A percentile compares a stretch with the other conserved stretches of the same genome.
These are phyloP conservation scores for Pangasius larnaudii DNA, from an alignment of 2,797 vertebrate species.

Conservation along the genomic window DNA sequence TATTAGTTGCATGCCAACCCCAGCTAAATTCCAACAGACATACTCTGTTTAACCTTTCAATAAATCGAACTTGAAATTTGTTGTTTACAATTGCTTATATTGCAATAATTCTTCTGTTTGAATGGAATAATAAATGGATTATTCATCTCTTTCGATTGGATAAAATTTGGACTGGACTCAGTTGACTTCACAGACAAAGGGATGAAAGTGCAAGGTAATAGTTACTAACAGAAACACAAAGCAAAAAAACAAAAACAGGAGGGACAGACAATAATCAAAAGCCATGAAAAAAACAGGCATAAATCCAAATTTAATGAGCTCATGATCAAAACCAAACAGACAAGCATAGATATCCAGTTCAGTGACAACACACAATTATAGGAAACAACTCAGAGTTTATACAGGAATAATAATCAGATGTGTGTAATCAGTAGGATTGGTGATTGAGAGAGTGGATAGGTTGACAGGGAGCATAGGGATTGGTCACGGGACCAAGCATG, in stretches of 20 bases:
- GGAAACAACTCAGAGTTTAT: neutral
- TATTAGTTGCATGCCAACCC: neutral
- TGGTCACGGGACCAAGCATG: neutral
- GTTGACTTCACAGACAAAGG: neutral
- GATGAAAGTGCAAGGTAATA: neutral
- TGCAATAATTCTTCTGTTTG: neutral
- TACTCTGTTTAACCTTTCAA: neutral
- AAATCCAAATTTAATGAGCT: neutral
- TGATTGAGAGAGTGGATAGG: neutral
- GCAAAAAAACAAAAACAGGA: neutral
- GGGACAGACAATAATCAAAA: neutral
- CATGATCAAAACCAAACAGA: neutral
- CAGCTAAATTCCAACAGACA: neutral
- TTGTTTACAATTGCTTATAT: neutral
- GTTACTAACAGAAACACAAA: neutral
- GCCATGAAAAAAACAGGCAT: neutral
- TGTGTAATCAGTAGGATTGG: neutral
- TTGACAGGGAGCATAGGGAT: neutral
- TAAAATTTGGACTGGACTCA: neutral
- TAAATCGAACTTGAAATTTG: neutral
- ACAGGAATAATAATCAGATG: neutral
- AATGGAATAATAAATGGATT: neutral
- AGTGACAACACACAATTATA: neutral
- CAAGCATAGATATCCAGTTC: neutral
- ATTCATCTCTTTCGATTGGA: neutral